Base-by-base conservation (phyloP, 2,888 invertebrate species). In the Drosophila melanosoma region DNA sequence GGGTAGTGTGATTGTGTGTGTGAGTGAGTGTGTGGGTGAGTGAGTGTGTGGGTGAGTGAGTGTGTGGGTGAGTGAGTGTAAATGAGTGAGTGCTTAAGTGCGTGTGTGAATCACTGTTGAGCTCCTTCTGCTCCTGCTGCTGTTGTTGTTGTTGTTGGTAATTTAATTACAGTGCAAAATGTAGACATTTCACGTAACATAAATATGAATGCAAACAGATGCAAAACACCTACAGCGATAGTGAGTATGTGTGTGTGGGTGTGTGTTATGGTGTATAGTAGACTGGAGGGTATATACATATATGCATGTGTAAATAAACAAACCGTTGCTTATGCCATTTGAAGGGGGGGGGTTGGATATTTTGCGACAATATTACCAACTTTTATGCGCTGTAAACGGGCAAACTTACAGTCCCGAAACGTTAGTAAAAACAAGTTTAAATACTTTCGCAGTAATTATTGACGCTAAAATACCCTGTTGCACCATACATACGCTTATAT, bases 111-210 rank as follows among this genome's bases (percentile, higher is more conserved):
- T 60, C 74, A 63, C 48, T 72, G 71, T 58, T 48, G 40, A 57
- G 29, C 53, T 42, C 26, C 40, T 67, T 51, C 53, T 52, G 42
- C 40, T 68, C 35, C 17, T 42, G 15, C 26, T 66, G 57, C 59
- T 23, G 26, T 6, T 68, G 38, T n/a, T 42, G n/a, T 26, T 67
- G 57, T 61, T 74, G 70, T 57, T 74, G 71, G 69, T 74, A 84
- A 82, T 87, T 84, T 84, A 85, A 85, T 89, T 85, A 89, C 85
- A 75, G 74, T 72, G 73, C 75, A 89, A 89, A 84, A 87, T 76
- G 84, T 74, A 74, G 69, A 76, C 89, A 81, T 79, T 76, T 83
- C 79, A 61, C 73, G 61, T 72, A 73, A 83, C 79, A 78, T 81
- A 78, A 81, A 83, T 76, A 71, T 86, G 83, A 75, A 66, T 61